A percentile compares a stretch with the other conserved stretches of the same genome.
Conservation (phyloP, 2,113 vertebrate species). For the Phalacrocorax aristotelis region DNA sequence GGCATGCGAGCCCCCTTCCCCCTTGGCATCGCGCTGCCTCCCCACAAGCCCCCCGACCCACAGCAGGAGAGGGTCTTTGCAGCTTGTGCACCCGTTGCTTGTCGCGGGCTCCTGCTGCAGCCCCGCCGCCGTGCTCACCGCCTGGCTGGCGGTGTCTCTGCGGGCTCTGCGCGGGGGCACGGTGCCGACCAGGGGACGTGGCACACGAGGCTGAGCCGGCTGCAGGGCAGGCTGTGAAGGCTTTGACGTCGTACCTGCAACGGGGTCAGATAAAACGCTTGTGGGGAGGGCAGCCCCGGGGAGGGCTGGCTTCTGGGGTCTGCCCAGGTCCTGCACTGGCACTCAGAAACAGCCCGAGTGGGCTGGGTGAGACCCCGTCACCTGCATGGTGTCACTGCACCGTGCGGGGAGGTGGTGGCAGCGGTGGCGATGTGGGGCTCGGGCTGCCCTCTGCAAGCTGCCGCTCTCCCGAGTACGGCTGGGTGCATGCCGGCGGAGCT, state of each 20-base stretch:
- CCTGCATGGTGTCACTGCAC: accelerated
- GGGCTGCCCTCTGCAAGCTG: not conserved
- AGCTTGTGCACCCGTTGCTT: no score
- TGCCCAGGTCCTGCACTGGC: not conserved
- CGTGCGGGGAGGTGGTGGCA: not conserved
- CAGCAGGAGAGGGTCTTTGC: not conserved
- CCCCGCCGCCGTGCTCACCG: no score
- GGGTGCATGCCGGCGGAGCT: not conserved
- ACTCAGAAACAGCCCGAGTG: accelerated
- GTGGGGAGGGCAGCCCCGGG: not conserved
- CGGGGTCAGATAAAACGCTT: accelerated
- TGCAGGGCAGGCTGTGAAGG: not conserved
- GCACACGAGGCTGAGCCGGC: not conserved
- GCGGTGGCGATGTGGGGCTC: no score
- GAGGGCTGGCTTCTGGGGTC: not conserved
- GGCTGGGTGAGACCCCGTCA: no score
- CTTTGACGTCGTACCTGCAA: not conserved
- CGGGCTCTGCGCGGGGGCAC: not conserved
- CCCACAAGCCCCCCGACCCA: not conserved
- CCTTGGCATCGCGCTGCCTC: not conserved
- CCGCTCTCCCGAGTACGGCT: not conserved
- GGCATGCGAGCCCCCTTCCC: not conserved
- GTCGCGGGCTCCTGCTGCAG: no score
- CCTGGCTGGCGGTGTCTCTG: not conserved
- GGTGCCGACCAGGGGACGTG: not conserved